phyloP scores from a whole-genome alignment of 2,113 vertebrate genomes.

The Petromus typicus region DNA sequence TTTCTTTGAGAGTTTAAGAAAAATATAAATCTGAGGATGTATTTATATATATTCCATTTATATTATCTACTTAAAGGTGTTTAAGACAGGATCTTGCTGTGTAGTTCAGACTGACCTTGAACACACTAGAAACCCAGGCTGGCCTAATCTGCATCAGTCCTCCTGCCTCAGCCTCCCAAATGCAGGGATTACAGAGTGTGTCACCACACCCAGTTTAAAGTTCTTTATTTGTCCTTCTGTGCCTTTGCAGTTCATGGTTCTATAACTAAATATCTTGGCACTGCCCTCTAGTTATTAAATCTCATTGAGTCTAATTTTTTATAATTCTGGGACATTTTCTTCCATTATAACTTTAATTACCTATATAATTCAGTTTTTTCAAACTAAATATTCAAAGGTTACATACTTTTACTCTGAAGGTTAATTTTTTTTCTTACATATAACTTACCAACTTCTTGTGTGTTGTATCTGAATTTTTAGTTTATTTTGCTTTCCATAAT shows the following conservation, averaged over 20 bases:
- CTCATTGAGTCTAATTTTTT: not conserved
- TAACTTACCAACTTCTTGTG: not conserved
- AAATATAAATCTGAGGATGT: not conserved
- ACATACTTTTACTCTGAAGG: not conserved
- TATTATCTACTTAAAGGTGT: not conserved
- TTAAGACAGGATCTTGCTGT: too few relatives aligned
- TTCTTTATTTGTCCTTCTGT: not conserved
- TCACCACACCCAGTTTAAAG: not conserved
- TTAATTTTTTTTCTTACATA: slow-evolving; percentile 22
- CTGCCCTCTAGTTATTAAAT: slow-evolving; percentile 10
- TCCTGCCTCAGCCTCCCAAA: too few relatives aligned
- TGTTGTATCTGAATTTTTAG: slow-evolving; percentile 1
- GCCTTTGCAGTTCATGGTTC: slow-evolving; percentile 6
- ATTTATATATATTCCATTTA: not conserved
- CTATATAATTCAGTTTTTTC: not conserved
- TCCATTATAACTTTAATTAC: not conserved
- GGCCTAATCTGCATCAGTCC: too few relatives aligned
- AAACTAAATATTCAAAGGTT: not conserved
- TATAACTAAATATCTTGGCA: slow-evolving; percentile 32
- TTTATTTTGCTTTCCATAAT: not conserved
- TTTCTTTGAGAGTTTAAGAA: not conserved
- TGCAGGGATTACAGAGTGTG: too few relatives aligned
- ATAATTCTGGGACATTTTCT: slow-evolving; percentile 17
- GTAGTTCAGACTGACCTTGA: too few relatives aligned
- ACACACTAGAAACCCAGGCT: too few relatives aligned